A percentile compares a stretch with the other conserved stretches of the same genome.
These are phyloP conservation scores for Venturia canescens DNA, from an alignment of 1,140 invertebrate species.

Conservation along the genomic window DNA sequence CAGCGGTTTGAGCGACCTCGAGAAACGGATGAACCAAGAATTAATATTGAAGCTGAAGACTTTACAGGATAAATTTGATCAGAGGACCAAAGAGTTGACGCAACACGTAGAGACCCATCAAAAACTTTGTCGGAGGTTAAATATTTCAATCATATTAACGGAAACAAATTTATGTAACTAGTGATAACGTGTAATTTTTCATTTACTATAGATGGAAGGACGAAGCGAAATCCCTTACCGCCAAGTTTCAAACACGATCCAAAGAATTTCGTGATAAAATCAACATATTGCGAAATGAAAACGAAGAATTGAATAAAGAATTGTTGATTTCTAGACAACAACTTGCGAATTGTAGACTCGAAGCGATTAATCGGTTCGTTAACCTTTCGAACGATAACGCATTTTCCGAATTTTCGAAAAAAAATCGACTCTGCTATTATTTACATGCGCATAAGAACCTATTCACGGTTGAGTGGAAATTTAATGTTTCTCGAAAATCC, in stretches of 20 bases:
- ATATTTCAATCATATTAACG: neutral
- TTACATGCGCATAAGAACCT: no score
- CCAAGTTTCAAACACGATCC: constrained; percentile 79
- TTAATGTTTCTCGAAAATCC: no score
- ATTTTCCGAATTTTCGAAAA: no score
- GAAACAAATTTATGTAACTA: no score
- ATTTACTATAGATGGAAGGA: constrained; percentile 78
- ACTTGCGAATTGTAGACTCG: constrained; percentile 67
- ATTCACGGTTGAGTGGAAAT: no score
- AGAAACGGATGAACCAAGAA: constrained; percentile 47
- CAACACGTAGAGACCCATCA: constrained; percentile 74
- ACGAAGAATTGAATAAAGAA: constrained; percentile 76
- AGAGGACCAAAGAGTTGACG: constrained; percentile 71
- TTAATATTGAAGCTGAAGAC: constrained; percentile 60
- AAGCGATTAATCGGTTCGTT: constrained; percentile 63
- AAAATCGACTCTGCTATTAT: no score
- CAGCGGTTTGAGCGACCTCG: constrained; percentile 45
- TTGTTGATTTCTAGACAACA: constrained; percentile 75
- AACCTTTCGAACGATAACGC: neutral
- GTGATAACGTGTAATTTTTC: no score
- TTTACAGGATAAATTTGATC: constrained; percentile 70
- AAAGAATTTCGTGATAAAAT: constrained; percentile 71
- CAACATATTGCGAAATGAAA: constrained; percentile 75
- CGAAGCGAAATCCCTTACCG: constrained; percentile 80
- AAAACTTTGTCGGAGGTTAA: constrained; percentile 72